These are phyloP conservation scores for Sminthopsis crassicaudata DNA, from an alignment of 2,113 vertebrate genomes.

Conservation along the genomic window DNA sequence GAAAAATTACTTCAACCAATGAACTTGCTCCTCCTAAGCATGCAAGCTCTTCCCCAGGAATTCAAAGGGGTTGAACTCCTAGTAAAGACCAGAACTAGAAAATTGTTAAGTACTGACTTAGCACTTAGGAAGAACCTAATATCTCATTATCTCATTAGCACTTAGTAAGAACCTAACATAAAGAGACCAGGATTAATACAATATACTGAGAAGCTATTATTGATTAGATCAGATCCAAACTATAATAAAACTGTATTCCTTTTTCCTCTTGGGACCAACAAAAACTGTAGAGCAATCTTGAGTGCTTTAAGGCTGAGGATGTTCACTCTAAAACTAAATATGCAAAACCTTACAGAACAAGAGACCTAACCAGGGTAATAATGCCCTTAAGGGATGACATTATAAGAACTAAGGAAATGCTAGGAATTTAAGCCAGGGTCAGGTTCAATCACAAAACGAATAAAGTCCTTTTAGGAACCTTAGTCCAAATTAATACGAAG, in stretches of 20 bases:
- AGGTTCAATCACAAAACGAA: not conserved
- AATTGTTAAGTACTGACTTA: no score
- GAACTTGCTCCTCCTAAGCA: no score
- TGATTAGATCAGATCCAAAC: not conserved
- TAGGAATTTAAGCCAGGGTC: not conserved
- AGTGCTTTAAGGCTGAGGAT: not conserved
- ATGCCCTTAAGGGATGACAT: not conserved
- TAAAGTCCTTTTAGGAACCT: not conserved
- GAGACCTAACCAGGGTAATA: not conserved
- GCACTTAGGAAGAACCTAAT: no score
- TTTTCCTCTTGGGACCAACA: not conserved
- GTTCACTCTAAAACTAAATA: not conserved
- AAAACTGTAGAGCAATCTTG: not conserved
- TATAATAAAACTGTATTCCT: not conserved
- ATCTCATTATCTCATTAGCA: no score
- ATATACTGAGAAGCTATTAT: not conserved
- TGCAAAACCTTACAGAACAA: not conserved
- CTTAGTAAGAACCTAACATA: no score
- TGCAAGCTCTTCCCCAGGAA: no score
- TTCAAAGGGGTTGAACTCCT: no score
- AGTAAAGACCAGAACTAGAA: no score
- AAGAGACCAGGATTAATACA: not conserved
- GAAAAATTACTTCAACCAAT: no score
- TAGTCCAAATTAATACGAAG: not conserved
- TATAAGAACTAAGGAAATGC: not conserved